phyloP scores from a whole-genome alignment of 1,140 invertebrate genomes.

The Caerostris extrusa region DNA sequence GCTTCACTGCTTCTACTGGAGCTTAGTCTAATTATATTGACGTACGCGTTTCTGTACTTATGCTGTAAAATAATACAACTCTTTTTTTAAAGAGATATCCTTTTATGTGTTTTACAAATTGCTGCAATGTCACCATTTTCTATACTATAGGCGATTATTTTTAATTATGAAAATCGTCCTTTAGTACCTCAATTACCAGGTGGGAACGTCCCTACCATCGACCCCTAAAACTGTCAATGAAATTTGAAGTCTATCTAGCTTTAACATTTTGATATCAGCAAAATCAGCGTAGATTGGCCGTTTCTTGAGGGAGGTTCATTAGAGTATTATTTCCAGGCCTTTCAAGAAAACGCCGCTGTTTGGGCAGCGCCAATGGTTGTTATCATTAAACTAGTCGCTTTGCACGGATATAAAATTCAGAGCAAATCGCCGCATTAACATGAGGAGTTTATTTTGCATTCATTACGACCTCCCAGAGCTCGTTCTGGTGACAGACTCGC shows the following conservation, averaged over 20 bases:
- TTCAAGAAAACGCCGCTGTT: constrained; percentile 40
- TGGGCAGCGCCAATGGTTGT: constrained; percentile 27
- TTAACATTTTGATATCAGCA: constrained; percentile 56
- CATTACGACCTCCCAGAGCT: constrained; percentile 38
- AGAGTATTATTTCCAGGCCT: constrained; percentile 63
- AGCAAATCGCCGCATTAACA: constrained; percentile 71
- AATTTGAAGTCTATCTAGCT: constrained; percentile 51
- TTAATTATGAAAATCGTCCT: constrained; percentile 47
- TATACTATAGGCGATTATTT: constrained; percentile 25
- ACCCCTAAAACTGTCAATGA: constrained; percentile 39
- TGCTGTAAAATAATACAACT: constrained; percentile 21
- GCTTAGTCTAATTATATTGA: constrained; percentile 38
- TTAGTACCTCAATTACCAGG: constrained; percentile 44
- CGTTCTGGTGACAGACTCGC: constrained; percentile 7
- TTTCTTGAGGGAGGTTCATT: constrained; percentile 65
- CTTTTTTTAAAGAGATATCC: constrained; percentile 38
- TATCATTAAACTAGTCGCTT: constrained; percentile 66
- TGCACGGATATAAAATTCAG: constrained; percentile 63
- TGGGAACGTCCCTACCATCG: not conserved
- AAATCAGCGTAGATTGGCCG: constrained; percentile 40
- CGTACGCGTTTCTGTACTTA: constrained; percentile 2
- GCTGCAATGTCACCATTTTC: not conserved
- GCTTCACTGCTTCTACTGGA: not conserved
- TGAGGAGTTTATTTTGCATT: constrained; percentile 63
- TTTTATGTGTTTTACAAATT: constrained; percentile 53